These are phyloP conservation scores for Propithecus deckenii DNA, from an alignment of 2,797 vertebrate genomes.

Conservation along the genomic window DNA sequence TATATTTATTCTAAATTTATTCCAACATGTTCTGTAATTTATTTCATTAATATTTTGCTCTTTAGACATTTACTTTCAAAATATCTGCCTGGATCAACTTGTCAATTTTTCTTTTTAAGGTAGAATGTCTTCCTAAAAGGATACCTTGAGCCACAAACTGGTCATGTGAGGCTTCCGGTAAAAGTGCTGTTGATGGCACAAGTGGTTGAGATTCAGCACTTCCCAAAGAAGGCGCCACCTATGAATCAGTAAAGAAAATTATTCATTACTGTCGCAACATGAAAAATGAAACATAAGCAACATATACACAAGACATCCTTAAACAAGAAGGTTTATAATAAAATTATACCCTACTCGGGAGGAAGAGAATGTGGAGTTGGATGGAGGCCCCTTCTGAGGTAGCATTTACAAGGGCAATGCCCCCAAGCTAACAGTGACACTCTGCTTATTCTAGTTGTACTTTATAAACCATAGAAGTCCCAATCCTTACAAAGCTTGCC, in stretches of 20 bases:
- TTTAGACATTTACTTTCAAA: slow-evolving; percentile 31
- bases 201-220: slow-evolving; percentile 81
- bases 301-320: not conserved
- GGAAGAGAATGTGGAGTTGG: not conserved
- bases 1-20: not conserved
- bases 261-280: not conserved
- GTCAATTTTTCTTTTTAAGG: not conserved
- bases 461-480: not conserved
- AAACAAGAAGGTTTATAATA: not conserved
- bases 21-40: not conserved
- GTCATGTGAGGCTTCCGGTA: slow-evolving; percentile 84
- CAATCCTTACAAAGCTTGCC: not conserved
- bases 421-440: not conserved
- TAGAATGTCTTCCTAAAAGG: not conserved
- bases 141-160: slow-evolving; percentile 92
- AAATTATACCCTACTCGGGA: not conserved
- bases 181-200: slow-evolving; percentile 71
- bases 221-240: slow-evolving; percentile 75
- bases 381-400: not conserved
- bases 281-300: not conserved
- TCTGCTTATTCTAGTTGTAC: not conserved
- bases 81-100: not conserved
- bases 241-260: slow-evolving; percentile 80
- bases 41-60: not conserved
- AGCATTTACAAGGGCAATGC: not conserved